A percentile compares a stretch with the other conserved stretches of the same genome.
Evolutionary conservation across 2,113 vertebrate species (phyloP).

Genomic region (Barbus barbus): DNA sequence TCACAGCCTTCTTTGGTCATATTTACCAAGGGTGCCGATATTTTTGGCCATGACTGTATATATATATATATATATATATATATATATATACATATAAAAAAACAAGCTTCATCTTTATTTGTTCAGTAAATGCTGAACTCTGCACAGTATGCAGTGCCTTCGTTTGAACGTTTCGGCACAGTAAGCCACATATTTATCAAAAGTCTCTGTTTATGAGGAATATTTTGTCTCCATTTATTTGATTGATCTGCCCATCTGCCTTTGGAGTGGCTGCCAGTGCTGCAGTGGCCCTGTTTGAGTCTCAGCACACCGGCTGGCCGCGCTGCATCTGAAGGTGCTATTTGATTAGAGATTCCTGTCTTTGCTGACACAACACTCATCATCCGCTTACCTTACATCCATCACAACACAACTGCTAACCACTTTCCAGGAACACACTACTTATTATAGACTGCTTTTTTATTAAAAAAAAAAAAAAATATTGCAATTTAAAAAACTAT

Average conservation of each 20-base stretch:
- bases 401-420: neutral
- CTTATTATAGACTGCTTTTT: too few species aligned
- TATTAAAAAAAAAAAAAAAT: too few species aligned
- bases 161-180: neutral
- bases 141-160: neutral
- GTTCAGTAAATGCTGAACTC: neutral
- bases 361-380: conserved; percentile 39
- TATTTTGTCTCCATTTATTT: neutral
- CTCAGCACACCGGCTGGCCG: conserved; percentile 33
- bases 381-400: neutral
- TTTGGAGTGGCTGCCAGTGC: neutral
- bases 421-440: neutral
- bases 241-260: conserved; percentile 24
- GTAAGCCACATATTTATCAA: neutral
- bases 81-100: too few species aligned
- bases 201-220: neutral
- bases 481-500: too few species aligned
- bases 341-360: conserved; percentile 60
- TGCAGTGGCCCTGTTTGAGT: neutral
- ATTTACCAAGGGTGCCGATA: too few species aligned
- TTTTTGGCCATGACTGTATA: too few species aligned
- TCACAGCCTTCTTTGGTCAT: too few species aligned
- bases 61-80: too few species aligned
- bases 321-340: conserved; percentile 56
- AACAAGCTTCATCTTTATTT: neutral